These are phyloP conservation scores for Synanthedon vespiformis DNA, from an alignment of 2,888 invertebrate genomes.

Conservation along the genomic window DNA sequence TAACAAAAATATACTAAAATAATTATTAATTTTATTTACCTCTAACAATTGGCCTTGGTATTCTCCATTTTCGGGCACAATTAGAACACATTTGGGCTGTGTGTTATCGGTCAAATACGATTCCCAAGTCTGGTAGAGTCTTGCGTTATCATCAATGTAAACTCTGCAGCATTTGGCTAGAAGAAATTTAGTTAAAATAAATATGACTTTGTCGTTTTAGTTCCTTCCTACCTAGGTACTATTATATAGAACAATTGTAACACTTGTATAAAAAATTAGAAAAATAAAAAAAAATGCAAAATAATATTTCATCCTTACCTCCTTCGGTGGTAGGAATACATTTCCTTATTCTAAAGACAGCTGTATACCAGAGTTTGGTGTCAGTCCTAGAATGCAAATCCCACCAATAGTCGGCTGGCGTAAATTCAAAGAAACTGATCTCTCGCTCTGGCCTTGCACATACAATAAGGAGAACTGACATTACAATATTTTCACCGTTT, in stretches of 20 bases:
- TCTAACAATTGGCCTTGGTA: slow-evolving; percentile 44
- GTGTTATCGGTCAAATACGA: slow-evolving; percentile 64
- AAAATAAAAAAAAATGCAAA: background rate
- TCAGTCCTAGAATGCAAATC: slow-evolving; percentile 48
- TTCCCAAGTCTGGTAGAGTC: slow-evolving; percentile 68
- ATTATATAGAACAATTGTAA: background rate
- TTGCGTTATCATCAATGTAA: slow-evolving; percentile 54
- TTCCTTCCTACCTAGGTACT: too few relatives aligned
- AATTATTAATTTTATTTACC: slow-evolving; percentile 24
- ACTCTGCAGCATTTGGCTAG: slow-evolving; percentile 50
- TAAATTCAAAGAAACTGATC: slow-evolving; percentile 38
- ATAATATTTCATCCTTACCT: slow-evolving; percentile 23
- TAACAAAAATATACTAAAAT: slow-evolving; percentile 7
- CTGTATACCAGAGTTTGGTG: slow-evolving; percentile 48
- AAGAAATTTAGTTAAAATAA: slow-evolving; percentile 9
- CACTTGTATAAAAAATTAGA: slow-evolving; percentile 1
- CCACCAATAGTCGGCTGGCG: slow-evolving; percentile 45
- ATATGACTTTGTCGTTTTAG: too few relatives aligned
- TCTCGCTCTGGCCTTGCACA: slow-evolving; percentile 44
- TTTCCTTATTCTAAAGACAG: slow-evolving; percentile 53
- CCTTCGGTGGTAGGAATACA: slow-evolving; percentile 54
- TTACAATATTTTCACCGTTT: slow-evolving; percentile 49
- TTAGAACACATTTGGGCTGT: slow-evolving; percentile 62
- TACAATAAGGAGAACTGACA: slow-evolving; percentile 51
- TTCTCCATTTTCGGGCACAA: slow-evolving; percentile 66